Base-by-base conservation (phyloP, 2,888 invertebrate genomes). In the Pterobdella sp. region DNA sequence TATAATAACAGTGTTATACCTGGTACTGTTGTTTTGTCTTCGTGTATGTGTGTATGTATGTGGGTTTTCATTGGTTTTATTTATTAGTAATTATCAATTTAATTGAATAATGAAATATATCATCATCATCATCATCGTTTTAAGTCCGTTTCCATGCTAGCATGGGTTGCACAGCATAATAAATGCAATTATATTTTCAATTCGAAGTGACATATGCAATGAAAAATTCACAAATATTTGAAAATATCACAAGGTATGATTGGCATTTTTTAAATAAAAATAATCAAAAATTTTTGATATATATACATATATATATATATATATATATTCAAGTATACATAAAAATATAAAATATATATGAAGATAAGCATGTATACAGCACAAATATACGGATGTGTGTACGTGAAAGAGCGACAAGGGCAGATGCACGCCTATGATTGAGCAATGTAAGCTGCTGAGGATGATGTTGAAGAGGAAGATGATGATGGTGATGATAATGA, bases 281-380 rank as follows among this genome's bases (percentile, higher is more conserved):
- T 31, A 29, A 65, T 7, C 4, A 18, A 14, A 49, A 18, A 18
- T 14, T 49, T 49, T 49, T 49, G 52, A 49, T 49, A 49, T 49
- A n/a, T 49, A 49, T 49, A n/a, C n/a, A 49, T 49, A 49, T 49
- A 49, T 49, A 49, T 49, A n/a, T 49, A 49, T 49, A n/a, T 49
- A 49, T 49, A n/a, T 49, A 49, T 49, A 49, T 49, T 18, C n/a
- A 49, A 18, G 18, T 49, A 49, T 49, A 49, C n/a, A 49, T 49
- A 49, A 18, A 18, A 49, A 49, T n/a, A 49, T 49, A 18, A 49
- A 49, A 18, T 49, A 49, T 49, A 18, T 49, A 49, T n/a, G n/a
- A n/a, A n/a, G n/a, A n/a, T n/a, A n/a, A n/a, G n/a, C n/a, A n/a
- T n/a, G n/a, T n/a, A n/a, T n/a, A n/a, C n/a, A n/a, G n/a, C n/a